phyloP scores from a whole-genome alignment of 2,888 invertebrate genomes.

The Oasisia sp. region DNA sequence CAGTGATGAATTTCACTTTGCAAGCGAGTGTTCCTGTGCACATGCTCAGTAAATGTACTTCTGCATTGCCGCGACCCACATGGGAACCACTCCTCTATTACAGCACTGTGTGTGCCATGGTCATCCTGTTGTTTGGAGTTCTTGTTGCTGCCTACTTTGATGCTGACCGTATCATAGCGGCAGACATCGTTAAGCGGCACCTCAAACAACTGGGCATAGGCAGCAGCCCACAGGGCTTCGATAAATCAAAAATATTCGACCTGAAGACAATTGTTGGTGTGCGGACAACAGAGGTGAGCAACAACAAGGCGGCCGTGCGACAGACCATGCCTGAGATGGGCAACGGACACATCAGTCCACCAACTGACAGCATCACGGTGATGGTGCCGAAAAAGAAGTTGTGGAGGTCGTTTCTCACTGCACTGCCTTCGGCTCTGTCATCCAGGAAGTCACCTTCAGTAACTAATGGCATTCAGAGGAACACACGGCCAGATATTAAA shows the following conservation, averaged over 20 bases:
- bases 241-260: constrained; percentile 68
- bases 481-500: not conserved
- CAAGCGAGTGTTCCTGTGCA: constrained; percentile 75
- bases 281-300: not conserved
- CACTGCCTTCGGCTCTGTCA: not conserved
- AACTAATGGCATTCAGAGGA: not conserved
- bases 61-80: constrained; percentile 76
- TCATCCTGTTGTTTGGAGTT: constrained; percentile 74
- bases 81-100: constrained; percentile 82
- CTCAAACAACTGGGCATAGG: constrained; percentile 49
- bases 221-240: constrained; percentile 73
- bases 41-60: constrained; percentile 77
- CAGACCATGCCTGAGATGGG: not conserved
- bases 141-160: constrained; percentile 78
- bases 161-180: constrained; percentile 75
- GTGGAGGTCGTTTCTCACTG: not conserved
- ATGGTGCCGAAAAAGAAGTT: not conserved
- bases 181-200: constrained; percentile 58
- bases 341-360: not conserved
- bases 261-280: constrained; percentile 59
- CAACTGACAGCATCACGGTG: not conserved
- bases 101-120: constrained; percentile 63
- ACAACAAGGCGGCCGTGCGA: not conserved
- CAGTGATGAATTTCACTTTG: constrained; percentile 75
- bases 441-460: not conserved